Conservation (phyloP, 2,113 vertebrate species). For the Talpa occidentalis region DNA sequence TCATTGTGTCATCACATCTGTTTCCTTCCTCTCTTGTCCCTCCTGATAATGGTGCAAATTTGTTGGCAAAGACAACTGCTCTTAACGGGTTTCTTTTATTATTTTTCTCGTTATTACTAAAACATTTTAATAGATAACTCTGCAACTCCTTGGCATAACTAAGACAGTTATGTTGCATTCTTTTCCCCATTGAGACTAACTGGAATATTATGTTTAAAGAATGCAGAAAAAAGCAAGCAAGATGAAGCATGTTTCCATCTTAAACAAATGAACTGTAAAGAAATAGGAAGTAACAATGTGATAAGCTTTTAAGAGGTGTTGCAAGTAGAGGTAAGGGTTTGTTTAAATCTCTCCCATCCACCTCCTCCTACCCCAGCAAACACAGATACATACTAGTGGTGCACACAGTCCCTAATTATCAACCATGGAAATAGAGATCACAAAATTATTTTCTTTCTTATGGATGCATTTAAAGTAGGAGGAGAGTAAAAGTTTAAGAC, state of each 20-base stretch:
- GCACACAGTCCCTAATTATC: not conserved
- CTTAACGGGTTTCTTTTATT: not conserved
- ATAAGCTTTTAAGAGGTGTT: slow-evolving; percentile 55
- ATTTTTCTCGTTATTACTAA: slow-evolving; percentile 18
- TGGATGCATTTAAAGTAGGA: not conserved
- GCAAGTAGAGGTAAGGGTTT: not conserved
- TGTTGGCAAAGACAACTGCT: not conserved
- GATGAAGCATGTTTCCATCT: not conserved
- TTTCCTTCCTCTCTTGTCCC: not conserved
- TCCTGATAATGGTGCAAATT: not conserved
- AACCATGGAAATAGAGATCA: not conserved
- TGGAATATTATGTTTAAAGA: slow-evolving; percentile 57
- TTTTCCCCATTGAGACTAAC: slow-evolving; percentile 46
- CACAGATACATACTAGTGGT: not conserved
- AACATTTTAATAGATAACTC: not conserved
- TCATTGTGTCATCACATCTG: not conserved
- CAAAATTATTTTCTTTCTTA: slow-evolving; percentile 44
- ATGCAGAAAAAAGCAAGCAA: slow-evolving; percentile 15
- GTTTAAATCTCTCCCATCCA: slow-evolving; percentile 11
- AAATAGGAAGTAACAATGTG: slow-evolving; percentile 67
- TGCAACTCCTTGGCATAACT: slow-evolving; percentile 17
- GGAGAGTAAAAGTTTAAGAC: slow-evolving; percentile 27
- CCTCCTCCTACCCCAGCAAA: not conserved
- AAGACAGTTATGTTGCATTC: not conserved
- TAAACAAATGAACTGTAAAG: slow-evolving; percentile 64